phyloP scores from a whole-genome alignment of 1,140 invertebrate genomes.

The Epicauta chinensis region DNA sequence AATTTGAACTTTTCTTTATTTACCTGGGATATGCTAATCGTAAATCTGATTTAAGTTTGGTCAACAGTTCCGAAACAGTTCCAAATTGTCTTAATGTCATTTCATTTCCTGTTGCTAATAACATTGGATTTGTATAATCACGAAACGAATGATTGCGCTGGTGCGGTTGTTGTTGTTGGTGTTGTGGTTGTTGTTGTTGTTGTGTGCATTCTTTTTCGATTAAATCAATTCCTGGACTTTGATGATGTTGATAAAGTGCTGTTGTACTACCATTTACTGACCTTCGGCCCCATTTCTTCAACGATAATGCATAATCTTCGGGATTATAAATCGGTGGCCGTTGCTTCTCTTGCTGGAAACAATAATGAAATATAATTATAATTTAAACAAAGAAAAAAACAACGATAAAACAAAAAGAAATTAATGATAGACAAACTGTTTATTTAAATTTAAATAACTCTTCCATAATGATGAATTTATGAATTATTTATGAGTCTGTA shows the following conservation, averaged over 20 bases:
- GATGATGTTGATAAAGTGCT: neutral
- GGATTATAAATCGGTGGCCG: constrained; percentile 80
- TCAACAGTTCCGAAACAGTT: constrained; percentile 79
- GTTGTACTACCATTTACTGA: constrained; percentile 37
- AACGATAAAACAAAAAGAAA: neutral
- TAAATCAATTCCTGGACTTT: constrained; percentile 20
- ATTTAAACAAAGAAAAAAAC: neutral
- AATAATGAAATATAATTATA: too few relatives aligned
- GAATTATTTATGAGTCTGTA: too few relatives aligned
- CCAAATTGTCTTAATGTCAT: constrained; percentile 83
- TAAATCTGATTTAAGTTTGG: constrained; percentile 78
- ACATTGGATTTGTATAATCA: constrained; percentile 48
- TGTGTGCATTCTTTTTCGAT: constrained; percentile 27
- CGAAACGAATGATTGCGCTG: constrained; percentile 26
- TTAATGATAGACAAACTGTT: neutral
- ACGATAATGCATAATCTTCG: constrained; percentile 70
- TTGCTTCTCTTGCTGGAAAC: constrained; percentile 68
- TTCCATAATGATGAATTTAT: too few relatives aligned
- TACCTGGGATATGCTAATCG: constrained; percentile 82
- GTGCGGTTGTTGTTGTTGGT: constrained; percentile 22
- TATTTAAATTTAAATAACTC: too few relatives aligned
- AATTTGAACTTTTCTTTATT: too few relatives aligned
- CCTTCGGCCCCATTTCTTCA: constrained; percentile 70
- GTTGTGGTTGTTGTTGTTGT: constrained; percentile 20
- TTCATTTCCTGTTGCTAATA: constrained; percentile 57